These are phyloP conservation scores for Pissodes strobi DNA, from an alignment of 1,140 invertebrate genomes.

Conservation along the genomic window DNA sequence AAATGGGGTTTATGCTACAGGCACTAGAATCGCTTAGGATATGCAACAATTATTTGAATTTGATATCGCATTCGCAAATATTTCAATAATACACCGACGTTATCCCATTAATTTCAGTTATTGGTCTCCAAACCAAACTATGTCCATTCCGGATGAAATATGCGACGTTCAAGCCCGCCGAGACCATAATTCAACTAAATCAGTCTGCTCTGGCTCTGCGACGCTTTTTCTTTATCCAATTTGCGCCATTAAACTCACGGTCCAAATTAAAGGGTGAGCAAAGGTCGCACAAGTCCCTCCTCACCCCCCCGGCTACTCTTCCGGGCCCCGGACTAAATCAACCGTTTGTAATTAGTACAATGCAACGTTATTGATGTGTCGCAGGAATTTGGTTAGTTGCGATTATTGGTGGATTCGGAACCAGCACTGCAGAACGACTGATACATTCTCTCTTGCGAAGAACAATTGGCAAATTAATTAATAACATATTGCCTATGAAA, in stretches of 20 bases:
- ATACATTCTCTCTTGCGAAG: slow-evolving; percentile 42
- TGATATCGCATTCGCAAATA: slow-evolving; percentile 11
- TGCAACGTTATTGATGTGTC: slow-evolving; percentile 52
- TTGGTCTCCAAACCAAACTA: slow-evolving; percentile 50
- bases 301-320: not conserved
- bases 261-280: slow-evolving; percentile 24
- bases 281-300: slow-evolving; percentile 8
- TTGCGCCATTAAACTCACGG: slow-evolving; percentile 51
- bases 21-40: too few species aligned
- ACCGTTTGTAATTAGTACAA: slow-evolving; percentile 53
- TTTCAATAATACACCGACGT: slow-evolving; percentile 40
- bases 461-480: slow-evolving; percentile 47
- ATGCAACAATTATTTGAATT: slow-evolving; percentile 8
- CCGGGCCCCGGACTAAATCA: slow-evolving; percentile 48
- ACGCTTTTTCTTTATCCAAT: slow-evolving; percentile 49
- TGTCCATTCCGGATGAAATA: slow-evolving; percentile 53
- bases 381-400: slow-evolving; percentile 52
- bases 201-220: slow-evolving; percentile 39
- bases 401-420: slow-evolving; percentile 45
- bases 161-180: slow-evolving; percentile 44
- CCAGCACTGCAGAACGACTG: slow-evolving; percentile 47
- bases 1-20: too few species aligned
- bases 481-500: slow-evolving; percentile 43
- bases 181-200: slow-evolving; percentile 54
- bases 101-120: slow-evolving; percentile 52